phyloP scores from a whole-genome alignment of 2,888 invertebrate genomes.

The Rosalia funebris region DNA sequence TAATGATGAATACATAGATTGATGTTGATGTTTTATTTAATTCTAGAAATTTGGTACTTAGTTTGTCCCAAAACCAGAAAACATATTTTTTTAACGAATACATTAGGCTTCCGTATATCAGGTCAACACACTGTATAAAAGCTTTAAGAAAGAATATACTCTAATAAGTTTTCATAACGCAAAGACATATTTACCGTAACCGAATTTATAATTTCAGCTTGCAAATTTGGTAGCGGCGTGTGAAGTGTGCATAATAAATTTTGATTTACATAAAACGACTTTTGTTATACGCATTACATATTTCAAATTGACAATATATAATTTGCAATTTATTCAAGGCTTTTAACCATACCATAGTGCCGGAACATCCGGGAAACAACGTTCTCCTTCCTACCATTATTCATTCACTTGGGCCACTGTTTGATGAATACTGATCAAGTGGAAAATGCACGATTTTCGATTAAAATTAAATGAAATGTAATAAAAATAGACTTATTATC shows the following conservation, averaged over 20 bases:
- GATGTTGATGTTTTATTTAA: no score
- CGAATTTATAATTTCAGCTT: background rate
- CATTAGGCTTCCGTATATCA: no score
- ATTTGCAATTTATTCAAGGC: constrained; percentile 15
- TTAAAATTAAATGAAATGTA: no score
- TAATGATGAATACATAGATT: no score
- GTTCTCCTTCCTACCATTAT: constrained; percentile 17
- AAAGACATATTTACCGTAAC: no score
- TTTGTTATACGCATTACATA: background rate
- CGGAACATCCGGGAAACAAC: constrained; percentile 22
- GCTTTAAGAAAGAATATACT: no score
- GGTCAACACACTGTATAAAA: no score
- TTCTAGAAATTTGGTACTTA: no score
- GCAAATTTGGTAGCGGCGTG: background rate
- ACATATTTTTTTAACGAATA: no score
- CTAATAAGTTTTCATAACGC: background rate
- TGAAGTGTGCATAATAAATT: background rate
- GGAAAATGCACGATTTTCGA: background rate
- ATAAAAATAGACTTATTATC: no score
- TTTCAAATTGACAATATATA: constrained; percentile 5
- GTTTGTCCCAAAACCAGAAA: no score
- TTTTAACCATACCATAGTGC: constrained; percentile 2
- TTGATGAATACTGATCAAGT: constrained; percentile 10
- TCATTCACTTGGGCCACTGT: constrained; percentile 1
- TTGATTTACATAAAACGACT: background rate